A percentile compares a stretch with the other conserved stretches of the same genome.
These are phyloP conservation scores for Cylloceria caligata DNA, from an alignment of 2,888 invertebrate genomes.

Conservation along the genomic window DNA sequence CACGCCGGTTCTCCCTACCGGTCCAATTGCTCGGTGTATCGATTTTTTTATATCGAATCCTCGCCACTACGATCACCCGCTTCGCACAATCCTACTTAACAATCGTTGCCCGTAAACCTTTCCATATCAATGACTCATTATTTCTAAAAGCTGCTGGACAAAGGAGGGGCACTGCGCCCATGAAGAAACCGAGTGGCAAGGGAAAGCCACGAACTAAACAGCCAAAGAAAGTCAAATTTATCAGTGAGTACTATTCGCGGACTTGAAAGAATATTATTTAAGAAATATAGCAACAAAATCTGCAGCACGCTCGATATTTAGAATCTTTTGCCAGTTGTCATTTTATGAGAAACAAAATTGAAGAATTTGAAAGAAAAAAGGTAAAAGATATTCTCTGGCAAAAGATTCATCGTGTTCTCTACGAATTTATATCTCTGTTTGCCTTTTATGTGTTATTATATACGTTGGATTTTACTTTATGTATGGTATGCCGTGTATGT, in stretches of 20 bases:
- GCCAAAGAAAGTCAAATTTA: slow-evolving; percentile 95
- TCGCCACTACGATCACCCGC: background rate
- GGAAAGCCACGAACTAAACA: slow-evolving; percentile 93
- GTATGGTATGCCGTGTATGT: slow-evolving; percentile 15
- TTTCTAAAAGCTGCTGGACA: slow-evolving; percentile 72
- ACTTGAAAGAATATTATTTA: background rate
- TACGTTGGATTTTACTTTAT: slow-evolving; percentile 1
- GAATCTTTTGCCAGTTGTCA: background rate
- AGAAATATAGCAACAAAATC: background rate
- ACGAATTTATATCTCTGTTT: background rate
- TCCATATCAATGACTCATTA: slow-evolving; percentile 47
- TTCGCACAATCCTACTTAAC: background rate
- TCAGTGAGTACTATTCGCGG: slow-evolving; percentile 90
- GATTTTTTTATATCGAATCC: slow-evolving; percentile 72
- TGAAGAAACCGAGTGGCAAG: slow-evolving; percentile 92
- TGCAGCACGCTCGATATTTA: slow-evolving; percentile 50
- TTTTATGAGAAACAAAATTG: background rate
- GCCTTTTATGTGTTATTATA: background rate
- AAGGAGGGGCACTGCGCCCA: slow-evolving; percentile 88
- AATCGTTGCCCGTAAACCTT: background rate
- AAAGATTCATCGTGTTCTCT: background rate
- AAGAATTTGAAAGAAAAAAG: background rate
- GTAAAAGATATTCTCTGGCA: background rate
- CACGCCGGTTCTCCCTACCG: slow-evolving; percentile 56
- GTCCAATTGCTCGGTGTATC: slow-evolving; percentile 65